Evolutionary conservation across 2,797 vertebrate species (phyloP).

Genomic region (Gobionotothen gibberifrons): DNA sequence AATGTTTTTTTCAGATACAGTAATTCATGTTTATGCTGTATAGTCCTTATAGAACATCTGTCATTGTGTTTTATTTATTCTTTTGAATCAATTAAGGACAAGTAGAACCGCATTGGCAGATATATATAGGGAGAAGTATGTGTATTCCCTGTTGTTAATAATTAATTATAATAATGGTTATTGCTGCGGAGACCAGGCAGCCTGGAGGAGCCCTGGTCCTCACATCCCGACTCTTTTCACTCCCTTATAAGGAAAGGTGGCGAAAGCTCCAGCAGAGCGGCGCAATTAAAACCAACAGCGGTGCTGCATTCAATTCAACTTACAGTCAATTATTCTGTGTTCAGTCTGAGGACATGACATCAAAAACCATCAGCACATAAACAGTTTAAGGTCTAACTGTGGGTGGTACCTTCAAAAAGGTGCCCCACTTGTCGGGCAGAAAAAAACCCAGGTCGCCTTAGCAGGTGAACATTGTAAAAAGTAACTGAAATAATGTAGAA

Average conservation of each 20-base stretch:
- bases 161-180: neutral
- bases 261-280: slow-evolving; percentile 13
- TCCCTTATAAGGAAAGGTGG: slow-evolving; percentile 74
- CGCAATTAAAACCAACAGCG: neutral
- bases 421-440: neutral
- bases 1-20: neutral
- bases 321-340: neutral
- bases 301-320: too few species aligned
- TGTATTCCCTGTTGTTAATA: neutral
- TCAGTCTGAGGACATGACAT: neutral
- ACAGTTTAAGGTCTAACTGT: neutral
- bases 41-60: neutral
- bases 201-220: slow-evolving; percentile 6
- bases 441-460: neutral
- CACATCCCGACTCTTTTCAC: slow-evolving; percentile 41
- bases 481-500: neutral
- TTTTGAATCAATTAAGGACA: neutral
- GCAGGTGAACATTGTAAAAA: slow-evolving; percentile 53
- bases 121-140: neutral
- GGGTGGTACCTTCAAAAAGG: neutral
- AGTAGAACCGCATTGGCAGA: neutral
- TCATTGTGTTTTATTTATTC: neutral
- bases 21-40: neutral
- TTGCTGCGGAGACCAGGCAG: neutral
- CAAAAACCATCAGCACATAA: neutral